phyloP scores from a whole-genome alignment of 2,888 invertebrate genomes.

The Glyphotaelius pellucidus region DNA sequence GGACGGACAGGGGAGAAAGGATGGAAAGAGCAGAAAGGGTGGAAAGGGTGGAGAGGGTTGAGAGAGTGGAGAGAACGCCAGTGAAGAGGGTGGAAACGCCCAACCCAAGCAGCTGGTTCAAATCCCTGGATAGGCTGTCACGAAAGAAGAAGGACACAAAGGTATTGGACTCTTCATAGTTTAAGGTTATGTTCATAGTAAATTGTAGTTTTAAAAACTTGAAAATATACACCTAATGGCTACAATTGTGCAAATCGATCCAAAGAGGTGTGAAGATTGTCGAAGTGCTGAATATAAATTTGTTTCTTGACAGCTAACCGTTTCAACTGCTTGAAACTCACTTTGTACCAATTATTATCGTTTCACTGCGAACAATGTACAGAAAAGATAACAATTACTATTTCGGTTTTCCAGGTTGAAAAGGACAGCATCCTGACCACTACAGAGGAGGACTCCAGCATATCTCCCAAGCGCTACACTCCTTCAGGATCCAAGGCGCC shows the following conservation, averaged over 20 bases:
- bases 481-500: slow-evolving; percentile 73
- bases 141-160: slow-evolving; percentile 78
- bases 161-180: background rate
- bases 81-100: slow-evolving; percentile 69
- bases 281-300: too few relatives aligned
- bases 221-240: background rate
- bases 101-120: slow-evolving; percentile 83
- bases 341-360: too few relatives aligned
- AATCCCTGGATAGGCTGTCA: slow-evolving; percentile 85
- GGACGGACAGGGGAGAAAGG: slow-evolving; percentile 70
- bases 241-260: too few relatives aligned
- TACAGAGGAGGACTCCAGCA: slow-evolving; percentile 77
- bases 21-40: slow-evolving; percentile 70
- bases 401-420: slow-evolving; percentile 70
- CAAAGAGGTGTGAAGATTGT: too few relatives aligned
- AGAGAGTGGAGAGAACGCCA: slow-evolving; percentile 19
- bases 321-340: too few relatives aligned
- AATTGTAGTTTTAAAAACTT: background rate
- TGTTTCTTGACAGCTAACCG: too few relatives aligned
- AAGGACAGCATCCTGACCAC: slow-evolving; percentile 76
- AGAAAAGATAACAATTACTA: slow-evolving; percentile 6
- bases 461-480: slow-evolving; percentile 70
- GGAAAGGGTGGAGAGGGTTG: slow-evolving; percentile 69
- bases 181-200: background rate
- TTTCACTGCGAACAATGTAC: background rate